Percentiles rank a stretch among this genome's conserved stretches.
These are phyloP conservation scores for Mechanitis messenoides DNA, from an alignment of 2,888 invertebrate species.

Conservation along the genomic window DNA sequence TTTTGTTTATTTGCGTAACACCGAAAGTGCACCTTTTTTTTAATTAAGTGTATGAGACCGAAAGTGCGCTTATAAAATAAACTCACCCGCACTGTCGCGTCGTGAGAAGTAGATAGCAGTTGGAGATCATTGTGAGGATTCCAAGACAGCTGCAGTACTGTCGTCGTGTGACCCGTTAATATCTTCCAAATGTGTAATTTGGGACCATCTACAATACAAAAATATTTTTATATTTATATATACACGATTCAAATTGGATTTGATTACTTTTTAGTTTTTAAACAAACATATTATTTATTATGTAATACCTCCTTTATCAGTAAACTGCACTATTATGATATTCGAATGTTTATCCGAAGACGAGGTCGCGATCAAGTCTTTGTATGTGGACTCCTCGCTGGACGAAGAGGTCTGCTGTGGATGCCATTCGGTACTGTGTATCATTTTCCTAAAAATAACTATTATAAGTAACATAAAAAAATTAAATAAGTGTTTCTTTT, in stretches of 20 bases:
- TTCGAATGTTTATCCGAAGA: slow-evolving; percentile 78
- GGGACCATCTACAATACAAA: slow-evolving; percentile 39
- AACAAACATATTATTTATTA: no score
- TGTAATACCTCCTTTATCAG: slow-evolving; percentile 45
- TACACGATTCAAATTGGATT: no score
- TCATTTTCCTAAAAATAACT: slow-evolving; percentile 68
- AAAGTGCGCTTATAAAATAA: no score
- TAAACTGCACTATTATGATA: slow-evolving; percentile 49
- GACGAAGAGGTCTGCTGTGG: slow-evolving; percentile 79
- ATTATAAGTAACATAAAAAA: background rate
- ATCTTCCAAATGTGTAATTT: slow-evolving; percentile 48
- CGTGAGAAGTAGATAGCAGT: slow-evolving; percentile 82
- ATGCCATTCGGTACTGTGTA: slow-evolving; percentile 84
- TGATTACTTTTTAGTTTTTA: no score
- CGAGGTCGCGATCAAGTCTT: slow-evolving; percentile 75
- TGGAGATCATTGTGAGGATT: slow-evolving; percentile 80
- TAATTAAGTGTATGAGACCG: no score
- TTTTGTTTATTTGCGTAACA: no score
- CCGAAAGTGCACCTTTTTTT: no score
- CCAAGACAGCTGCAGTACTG: slow-evolving; percentile 80
- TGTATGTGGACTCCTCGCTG: slow-evolving; percentile 70
- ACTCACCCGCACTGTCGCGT: slow-evolving; percentile 80
- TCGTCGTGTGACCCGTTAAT: slow-evolving; percentile 69
- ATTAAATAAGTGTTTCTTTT: no score
- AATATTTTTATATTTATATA: no score